Base-by-base conservation (phyloP, 2,888 invertebrate species). In the Andrena marginata region DNA sequence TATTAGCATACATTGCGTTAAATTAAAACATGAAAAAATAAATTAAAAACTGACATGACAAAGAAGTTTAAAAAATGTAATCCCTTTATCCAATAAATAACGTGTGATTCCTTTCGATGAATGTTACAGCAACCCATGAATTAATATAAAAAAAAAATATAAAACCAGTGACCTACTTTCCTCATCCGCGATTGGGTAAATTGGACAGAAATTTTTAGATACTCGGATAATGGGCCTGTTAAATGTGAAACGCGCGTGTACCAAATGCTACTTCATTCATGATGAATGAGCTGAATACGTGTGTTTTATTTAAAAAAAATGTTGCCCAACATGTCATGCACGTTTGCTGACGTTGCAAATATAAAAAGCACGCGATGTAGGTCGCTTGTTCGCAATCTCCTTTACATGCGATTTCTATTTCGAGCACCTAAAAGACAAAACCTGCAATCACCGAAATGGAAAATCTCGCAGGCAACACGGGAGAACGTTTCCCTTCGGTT, bases 401-500 rank as follows among this genome's bases (percentile, higher is more conserved):
- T 71, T 71, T 80, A 54, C 42, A 48, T 35, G n/a, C 33, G 54
- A 62, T 35, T 71, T 72, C 78, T 63, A 33, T 78, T 78, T 71
- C 20, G 42, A 13, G 10, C n/a, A n/a, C 49, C 31, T 31, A 31
- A 48, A 80, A 68, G 78, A 80, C 64, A 71, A 67, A 67, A 62
- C 51, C 33, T 49, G 72, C 72, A 79, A 80, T 71, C 80, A 72
- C 60, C 60, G 72, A 71, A 79, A 79, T 80, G 80, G 62, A 72
- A 80, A 80, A 68, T 79, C 72, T 80, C 62, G 35, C 79, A 33
- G 63, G n/a, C 78, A 68, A 79, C 72, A 67, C 56, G 65, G 49
- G 72, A 79, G 80, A 68, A 62, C 67, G 67, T 72, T 80, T 68
- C 80, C 62, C 72, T 80, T 72, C 65, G 67, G 80, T 63, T 79